Evolutionary conservation across 2,797 vertebrate species (phyloP).

Genomic region (Limnodromus scolopaceus): DNA sequence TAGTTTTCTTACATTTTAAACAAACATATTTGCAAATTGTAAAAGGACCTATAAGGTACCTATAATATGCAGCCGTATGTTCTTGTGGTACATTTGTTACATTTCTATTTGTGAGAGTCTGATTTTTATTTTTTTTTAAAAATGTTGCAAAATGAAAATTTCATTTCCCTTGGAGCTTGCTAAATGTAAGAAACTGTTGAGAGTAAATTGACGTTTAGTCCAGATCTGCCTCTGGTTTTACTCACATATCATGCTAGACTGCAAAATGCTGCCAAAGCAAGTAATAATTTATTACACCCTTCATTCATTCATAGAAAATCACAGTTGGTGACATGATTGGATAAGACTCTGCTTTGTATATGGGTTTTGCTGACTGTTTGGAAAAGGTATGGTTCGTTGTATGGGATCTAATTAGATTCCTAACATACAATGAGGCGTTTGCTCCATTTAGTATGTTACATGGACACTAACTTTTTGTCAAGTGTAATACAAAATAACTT

Average conservation of each 20-base stretch:
- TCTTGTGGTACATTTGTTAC: neutral
- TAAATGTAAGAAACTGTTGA: neutral
- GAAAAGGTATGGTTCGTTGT: neutral
- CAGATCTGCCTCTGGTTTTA: neutral
- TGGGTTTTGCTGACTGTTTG: neutral
- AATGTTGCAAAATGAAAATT: neutral
- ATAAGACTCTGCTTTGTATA: neutral
- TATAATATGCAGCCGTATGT: neutral
- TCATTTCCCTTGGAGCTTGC: neutral
- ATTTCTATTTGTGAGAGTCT: neutral
- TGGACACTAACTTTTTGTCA: neutral
- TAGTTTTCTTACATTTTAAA: neutral
- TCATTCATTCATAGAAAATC: neutral
- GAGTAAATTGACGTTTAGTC: neutral
- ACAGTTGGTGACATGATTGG: neutral
- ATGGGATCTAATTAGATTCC: neutral
- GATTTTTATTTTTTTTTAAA: neutral
- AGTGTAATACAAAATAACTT: neutral
- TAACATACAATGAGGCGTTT: neutral
- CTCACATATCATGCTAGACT: neutral
- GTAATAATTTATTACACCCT: neutral
- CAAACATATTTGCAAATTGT: neutral
- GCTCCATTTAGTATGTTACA: fast-evolving
- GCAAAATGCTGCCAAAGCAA: neutral
- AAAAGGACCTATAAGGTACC: neutral